phyloP scores from a whole-genome alignment of 30 jellyfish, hydroid and myxozoan genomes.

The Aurelia coerulea region DNA sequence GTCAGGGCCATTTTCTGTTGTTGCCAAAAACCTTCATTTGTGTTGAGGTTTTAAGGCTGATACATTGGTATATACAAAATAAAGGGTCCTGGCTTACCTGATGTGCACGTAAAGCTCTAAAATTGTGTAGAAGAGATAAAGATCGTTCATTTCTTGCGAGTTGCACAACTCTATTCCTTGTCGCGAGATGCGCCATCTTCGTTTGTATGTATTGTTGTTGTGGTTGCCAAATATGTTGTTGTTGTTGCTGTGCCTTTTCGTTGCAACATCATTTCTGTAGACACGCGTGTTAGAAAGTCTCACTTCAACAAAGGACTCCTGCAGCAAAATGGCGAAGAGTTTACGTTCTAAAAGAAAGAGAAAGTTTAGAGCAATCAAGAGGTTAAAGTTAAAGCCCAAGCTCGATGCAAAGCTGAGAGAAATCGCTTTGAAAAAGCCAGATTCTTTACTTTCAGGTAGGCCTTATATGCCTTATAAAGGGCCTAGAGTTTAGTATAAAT shows the following conservation, averaged over 20 bases:
- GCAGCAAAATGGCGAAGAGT: conserved; percentile 54
- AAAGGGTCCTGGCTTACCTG: no score
- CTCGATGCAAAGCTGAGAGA: conserved; percentile 43
- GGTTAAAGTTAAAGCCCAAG: conserved; percentile 43
- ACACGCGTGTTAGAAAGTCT: background rate
- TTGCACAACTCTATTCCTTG: background rate
- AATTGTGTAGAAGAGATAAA: background rate
- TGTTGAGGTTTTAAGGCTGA: no score
- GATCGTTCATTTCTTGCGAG: background rate
- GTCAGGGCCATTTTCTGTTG: no score
- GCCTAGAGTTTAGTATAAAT: background rate
- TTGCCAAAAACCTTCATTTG: no score
- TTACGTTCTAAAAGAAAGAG: conserved; percentile 56
- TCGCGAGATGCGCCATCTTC: conserved; percentile 9
- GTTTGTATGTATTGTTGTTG: background rate
- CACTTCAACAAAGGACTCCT: background rate
- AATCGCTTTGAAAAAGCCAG: conserved; percentile 14
- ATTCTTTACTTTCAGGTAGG: background rate
- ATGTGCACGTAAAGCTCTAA: background rate
- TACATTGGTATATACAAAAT: no score
- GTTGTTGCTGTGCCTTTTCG: background rate
- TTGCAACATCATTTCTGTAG: background rate
- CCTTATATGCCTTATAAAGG: background rate
- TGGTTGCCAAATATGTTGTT: background rate
- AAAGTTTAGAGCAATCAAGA: conserved; percentile 50